Base-by-base conservation (phyloP, 2,797 vertebrate species). In the Sebastes nivosus region DNA sequence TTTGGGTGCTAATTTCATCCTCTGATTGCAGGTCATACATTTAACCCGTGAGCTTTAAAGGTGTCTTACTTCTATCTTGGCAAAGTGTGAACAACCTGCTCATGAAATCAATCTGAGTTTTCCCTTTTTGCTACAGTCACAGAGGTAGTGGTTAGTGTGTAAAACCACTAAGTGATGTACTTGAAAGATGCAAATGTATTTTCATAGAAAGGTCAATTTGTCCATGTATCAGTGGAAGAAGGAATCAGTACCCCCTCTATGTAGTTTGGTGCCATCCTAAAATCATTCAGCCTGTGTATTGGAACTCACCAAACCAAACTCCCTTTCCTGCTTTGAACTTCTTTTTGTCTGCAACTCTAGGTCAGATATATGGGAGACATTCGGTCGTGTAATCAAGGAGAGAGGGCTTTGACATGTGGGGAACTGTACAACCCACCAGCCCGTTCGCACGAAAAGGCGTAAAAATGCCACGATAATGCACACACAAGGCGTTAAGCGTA, bases 331-430 rank as follows among this genome's bases (percentile, higher is more conserved):
- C 77, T 81, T 68, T 67, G 3, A 79, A 61, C 73, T 87, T 93
- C 82, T 93, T 94, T 94, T 93, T 94, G 90, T 93, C 92, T 94
- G 93, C 92, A 93, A 93, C 92, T 90, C 83, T 22, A 70, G 60
- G 27, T 58, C 25, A 82, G 73, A 52, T 50, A 5, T 24, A 25
- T 66, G 27, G 18, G 54, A 78, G 55, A 42, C 14, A 24, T 65
- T 60, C 42, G 4, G 32, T 11, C 7, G 16, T 73, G 46, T 38
- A 5, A 58, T 36, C 12, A 18, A 65, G 8, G 63, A 29, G 60
- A 52, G 52, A 42, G 6, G 55, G 20, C n/a, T 74, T 55, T 75
- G 29, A 46, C 54, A 54, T 34, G 11, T 10, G 22, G 52, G 36
- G 6, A 36, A 32, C 14, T 50, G 59, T 14, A 67, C 20, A 54